A percentile compares a stretch with the other conserved stretches of the same genome.
phyloP scores from a whole-genome alignment of 1,140 invertebrate genomes.

The Calephelis nemesis region DNA sequence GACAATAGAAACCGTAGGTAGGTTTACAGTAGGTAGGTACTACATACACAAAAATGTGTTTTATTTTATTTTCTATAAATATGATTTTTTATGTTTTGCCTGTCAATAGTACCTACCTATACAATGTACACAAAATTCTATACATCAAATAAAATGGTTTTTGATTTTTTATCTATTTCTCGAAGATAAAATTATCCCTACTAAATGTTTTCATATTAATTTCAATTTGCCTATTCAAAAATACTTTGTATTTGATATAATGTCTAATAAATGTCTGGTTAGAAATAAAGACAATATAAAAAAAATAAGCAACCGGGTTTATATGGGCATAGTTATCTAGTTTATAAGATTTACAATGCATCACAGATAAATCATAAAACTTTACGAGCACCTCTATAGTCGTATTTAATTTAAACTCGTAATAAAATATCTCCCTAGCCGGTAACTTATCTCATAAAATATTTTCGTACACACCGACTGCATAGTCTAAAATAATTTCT shows the following conservation, averaged over 20 bases:
- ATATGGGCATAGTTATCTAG: background rate
- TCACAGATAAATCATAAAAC: slow-evolving; percentile 22
- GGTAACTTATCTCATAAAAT: slow-evolving; percentile 31
- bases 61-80: too few relatives aligned
- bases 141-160: too few relatives aligned
- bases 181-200: too few relatives aligned
- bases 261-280: background rate
- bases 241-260: background rate
- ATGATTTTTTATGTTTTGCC: too few relatives aligned
- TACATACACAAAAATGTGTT: too few relatives aligned
- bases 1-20: too few relatives aligned
- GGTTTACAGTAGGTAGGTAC: too few relatives aligned
- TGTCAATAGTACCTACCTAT: too few relatives aligned
- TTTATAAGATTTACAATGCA: slow-evolving; percentile 11
- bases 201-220: too few relatives aligned
- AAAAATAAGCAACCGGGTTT: background rate
- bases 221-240: too few relatives aligned
- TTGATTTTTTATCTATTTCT: too few relatives aligned
- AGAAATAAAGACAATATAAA: background rate
- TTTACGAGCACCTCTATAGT: slow-evolving; percentile 21
- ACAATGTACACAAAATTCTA: too few relatives aligned
- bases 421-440: slow-evolving; percentile 24
- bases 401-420: slow-evolving; percentile 27
- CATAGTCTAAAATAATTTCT: slow-evolving; percentile 64
- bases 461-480: slow-evolving; percentile 35